Evolutionary conservation across 1,140 invertebrate genomes (phyloP), one percentile per base, ranked within the genome.

Genomic region (Epicauta chinensis): DNA sequence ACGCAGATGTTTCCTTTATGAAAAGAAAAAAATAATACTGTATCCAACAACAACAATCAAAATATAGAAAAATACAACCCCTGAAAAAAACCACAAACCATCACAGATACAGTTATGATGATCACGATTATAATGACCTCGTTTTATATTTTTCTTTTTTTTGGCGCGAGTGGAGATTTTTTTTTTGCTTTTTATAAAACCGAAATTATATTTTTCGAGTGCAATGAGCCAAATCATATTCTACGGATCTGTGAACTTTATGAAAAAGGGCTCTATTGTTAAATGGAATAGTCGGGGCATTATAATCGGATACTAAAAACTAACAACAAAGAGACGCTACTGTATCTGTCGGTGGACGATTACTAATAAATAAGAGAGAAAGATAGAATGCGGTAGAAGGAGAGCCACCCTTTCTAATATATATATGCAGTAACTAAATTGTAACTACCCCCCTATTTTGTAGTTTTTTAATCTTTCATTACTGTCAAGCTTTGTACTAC

Each of bases 211-310:
- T 67, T 67, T 69, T 69, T 63, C 57, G 58, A 45, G 64, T 58
- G 67, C 63, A 69, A 69, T 69, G 67, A 69, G 64, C 63, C 67
- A 66, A 64, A 65, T 61, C 66, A 66, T 66, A 66, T 65, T 66
- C 57, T 65, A 66, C 61, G 64, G 64, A 61, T 61, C 53, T 56
- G 52, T 66, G 63, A 56, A 52, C 56, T 44, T 46, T 45, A 39
- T 65, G 58, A 66, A 66, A 23, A 65, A 55, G 64, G 23, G 23
- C 4, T 23, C 40, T 47, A 53, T 60, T 60, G 55, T 59, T 58
- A 51, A 41, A 36, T 41, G 55, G 58, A 36, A 55, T 49, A 48
- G 35, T 45, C 23, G 23, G 23, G 23, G 23, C 23, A 23, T 23
- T 23, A 59, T 59, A 59, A 59, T 61, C 61, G 58, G 62, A 61